Conservation (phyloP, 1,140 invertebrate species). For the Lepidotrigona ventralis region DNA sequence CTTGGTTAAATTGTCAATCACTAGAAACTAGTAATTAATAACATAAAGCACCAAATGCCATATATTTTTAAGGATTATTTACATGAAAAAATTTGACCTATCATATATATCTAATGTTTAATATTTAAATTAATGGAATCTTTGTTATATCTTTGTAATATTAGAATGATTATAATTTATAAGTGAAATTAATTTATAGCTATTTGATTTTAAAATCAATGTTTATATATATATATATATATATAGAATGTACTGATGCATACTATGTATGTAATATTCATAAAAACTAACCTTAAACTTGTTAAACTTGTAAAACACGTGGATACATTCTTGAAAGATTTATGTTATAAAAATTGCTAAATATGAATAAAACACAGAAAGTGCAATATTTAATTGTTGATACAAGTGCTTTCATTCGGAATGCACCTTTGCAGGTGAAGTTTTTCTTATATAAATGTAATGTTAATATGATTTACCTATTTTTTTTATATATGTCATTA, state of each 20-base stretch:
- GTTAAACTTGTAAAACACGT: not conserved
- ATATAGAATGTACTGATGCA: not conserved
- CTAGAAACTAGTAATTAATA: not conserved
- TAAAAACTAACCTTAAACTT: constrained; percentile 4
- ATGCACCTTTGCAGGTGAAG: constrained; percentile 81
- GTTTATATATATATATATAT: not conserved
- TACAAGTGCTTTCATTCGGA: constrained; percentile 84
- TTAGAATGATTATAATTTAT: not conserved
- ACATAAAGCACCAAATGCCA: not conserved
- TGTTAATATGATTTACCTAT: not conserved
- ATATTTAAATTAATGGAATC: too few relatives aligned
- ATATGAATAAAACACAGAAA: constrained; percentile 73
- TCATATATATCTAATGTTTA: too few relatives aligned
- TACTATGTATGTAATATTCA: not conserved
- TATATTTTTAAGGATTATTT: not conserved
- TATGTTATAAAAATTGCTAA: constrained; percentile 7
- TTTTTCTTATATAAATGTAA: not conserved
- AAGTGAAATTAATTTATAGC: not conserved
- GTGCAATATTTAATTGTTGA: constrained; percentile 82
- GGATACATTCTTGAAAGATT: not conserved
- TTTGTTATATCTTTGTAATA: not conserved
- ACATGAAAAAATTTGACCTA: not conserved
- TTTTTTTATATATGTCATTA: not conserved
- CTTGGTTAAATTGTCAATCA: not conserved
- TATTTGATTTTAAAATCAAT: not conserved